Evolutionary conservation across 2,888 invertebrate genomes (phyloP), one percentile per base, ranked within the genome.

Genomic region (Ophion slaviceki): DNA sequence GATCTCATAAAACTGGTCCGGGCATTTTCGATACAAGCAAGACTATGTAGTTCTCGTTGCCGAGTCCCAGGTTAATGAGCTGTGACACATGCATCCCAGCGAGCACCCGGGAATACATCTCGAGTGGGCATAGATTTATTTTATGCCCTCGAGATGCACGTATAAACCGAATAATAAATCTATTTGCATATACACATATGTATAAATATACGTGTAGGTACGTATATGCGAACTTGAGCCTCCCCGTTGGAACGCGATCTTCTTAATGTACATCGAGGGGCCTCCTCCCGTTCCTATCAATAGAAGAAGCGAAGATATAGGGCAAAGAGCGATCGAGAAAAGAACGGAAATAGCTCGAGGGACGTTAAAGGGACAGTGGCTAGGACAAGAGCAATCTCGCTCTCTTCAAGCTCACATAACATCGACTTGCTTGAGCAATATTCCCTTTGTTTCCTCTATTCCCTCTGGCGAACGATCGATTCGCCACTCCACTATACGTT

Each of bases 281-380:
- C 20, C 28, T 53, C 20, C 62, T 11, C 57, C 61, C 47, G 28
- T 20, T 74, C 24, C 64, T 70, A 75, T 82, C 74, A 66, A 85
- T 79, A 85, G 59, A 75, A 47, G 62, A 53, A 71, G 11, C 47
- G 80, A 24, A 14, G 8, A 77, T 66, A 45, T 67, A 76, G 76
- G 72, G 57, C 68, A 57, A 64, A 68, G 66, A 66, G 64, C 59
- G 64, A 71, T 45, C 77, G 72, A 66, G 45, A 24, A 32, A 11
- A 47, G 53, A 80, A 17, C 76, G 57, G 66, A 80, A 80, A 85
- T 72, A 80, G 67, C 85, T 67, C 62, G 24, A 72, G 82, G 77
- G 76, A 80, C 57, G 45, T 74, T 70, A 59, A 76, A 76, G 53
- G 64, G 47, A 77, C 82, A 70, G 57, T 70, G n/a, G 61, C 67